Conservation (phyloP, 2,113 vertebrate species). For the Catagonus wagneri region DNA sequence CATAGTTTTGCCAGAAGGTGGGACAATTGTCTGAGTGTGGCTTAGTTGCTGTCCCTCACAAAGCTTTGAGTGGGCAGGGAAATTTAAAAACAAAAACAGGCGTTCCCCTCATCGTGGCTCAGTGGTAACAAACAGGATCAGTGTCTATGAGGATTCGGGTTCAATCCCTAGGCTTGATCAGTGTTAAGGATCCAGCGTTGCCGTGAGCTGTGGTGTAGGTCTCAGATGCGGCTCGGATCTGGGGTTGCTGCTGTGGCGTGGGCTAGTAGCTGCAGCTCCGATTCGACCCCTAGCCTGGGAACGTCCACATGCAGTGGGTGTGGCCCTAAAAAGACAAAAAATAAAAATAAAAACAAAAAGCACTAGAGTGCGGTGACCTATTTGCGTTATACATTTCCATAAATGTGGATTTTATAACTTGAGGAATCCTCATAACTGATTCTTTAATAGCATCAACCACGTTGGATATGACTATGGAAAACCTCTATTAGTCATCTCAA, state of each 20-base stretch:
- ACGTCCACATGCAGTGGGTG: too few relatives aligned
- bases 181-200: too few relatives aligned
- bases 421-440: background rate
- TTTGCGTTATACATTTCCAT: background rate
- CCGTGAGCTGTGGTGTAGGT: too few relatives aligned
- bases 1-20: background rate
- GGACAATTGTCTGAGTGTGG: background rate
- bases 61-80: background rate
- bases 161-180: too few relatives aligned
- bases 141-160: too few relatives aligned
- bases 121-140: too few relatives aligned
- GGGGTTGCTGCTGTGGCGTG: too few relatives aligned
- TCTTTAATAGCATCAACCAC: conserved; percentile 2
- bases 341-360: background rate
- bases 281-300: too few relatives aligned
- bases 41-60: background rate
- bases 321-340: too few relatives aligned
- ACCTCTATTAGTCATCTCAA: conserved; percentile 36
- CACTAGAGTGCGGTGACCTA: background rate
- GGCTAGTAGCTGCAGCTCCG: too few relatives aligned
- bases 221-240: too few relatives aligned
- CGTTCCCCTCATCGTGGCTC: too few relatives aligned
- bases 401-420: background rate
- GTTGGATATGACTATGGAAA: background rate
- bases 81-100: background rate